Conservation (phyloP, 2,797 vertebrate species). For the Balearica regulorum region DNA sequence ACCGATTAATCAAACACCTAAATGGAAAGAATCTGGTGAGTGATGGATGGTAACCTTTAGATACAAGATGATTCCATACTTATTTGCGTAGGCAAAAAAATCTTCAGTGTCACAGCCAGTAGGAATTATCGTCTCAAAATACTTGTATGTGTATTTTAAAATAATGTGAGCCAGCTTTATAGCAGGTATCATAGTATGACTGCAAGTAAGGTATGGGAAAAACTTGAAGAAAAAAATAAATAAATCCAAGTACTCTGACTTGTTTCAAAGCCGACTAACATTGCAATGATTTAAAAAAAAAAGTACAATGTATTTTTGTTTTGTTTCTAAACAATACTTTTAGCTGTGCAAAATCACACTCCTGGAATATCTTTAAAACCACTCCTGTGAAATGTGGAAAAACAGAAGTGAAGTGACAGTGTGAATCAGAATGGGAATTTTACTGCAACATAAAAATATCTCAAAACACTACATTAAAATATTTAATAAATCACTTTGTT, state of each 20-base stretch:
- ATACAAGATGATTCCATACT: background rate
- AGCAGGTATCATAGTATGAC: background rate
- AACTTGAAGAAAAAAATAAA: background rate
- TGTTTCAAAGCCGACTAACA: background rate
- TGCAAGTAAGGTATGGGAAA: background rate
- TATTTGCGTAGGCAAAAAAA: background rate
- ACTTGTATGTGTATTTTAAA: background rate
- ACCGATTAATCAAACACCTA: slow-evolving; percentile 20
- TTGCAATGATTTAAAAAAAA: background rate
- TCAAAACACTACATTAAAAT: background rate
- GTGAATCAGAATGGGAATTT: background rate
- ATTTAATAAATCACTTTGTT: background rate
- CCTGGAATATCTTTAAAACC: background rate
- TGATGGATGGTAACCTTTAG: background rate
- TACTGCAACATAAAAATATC: background rate
- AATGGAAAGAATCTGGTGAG: background rate
- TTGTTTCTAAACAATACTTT: background rate
- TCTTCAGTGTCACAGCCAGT: background rate
- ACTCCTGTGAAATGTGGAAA: background rate
- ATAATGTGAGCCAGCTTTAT: background rate
- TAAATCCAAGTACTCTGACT: background rate
- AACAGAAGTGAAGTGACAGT: background rate
- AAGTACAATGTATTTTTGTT: background rate
- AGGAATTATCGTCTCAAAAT: background rate
- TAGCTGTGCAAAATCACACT: background rate